A percentile compares a stretch with the other conserved stretches of the same genome.
Evolutionary conservation across 2,113 vertebrate species (phyloP).

Genomic region (Panthera leo): DNA sequence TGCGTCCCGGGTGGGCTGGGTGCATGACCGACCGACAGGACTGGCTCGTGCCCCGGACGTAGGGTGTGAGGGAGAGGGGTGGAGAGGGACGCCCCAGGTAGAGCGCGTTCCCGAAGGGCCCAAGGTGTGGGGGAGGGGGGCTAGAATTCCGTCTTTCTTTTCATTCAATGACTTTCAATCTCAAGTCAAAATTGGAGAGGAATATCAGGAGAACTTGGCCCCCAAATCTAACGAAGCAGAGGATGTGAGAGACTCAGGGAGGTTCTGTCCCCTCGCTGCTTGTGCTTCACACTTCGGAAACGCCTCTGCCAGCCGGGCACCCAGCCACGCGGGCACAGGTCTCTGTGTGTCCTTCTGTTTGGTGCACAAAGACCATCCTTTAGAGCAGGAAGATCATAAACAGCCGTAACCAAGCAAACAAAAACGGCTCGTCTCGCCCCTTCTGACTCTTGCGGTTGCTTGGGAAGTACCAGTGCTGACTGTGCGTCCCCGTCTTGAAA

Average conservation of each 20-base stretch:
- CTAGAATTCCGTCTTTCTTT: not conserved
- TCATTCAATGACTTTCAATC: not conserved
- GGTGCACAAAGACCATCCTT: not conserved
- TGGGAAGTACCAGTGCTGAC: not conserved
- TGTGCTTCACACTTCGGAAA: not conserved
- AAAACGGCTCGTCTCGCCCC: rapidly evolving
- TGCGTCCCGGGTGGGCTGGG: rapidly evolving
- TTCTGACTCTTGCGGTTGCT: no score
- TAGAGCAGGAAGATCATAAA: not conserved
- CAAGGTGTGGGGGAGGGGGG: no score
- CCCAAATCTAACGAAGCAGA: not conserved
- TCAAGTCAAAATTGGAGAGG: not conserved
- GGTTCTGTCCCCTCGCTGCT: rapidly evolving
- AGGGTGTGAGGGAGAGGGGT: not conserved
- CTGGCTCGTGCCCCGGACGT: not conserved
- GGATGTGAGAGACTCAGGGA: not conserved
- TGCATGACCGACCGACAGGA: not conserved
- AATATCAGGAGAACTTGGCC: not conserved
- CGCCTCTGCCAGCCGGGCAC: not conserved
- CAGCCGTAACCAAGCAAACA: no score
- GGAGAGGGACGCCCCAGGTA: not conserved
- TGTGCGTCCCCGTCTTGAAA: not conserved
- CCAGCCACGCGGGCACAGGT: rapidly evolving
- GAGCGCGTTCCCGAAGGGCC: not conserved
- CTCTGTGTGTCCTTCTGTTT: not conserved